Conservation (phyloP, 2,113 vertebrate species). For the Fulica atra region DNA sequence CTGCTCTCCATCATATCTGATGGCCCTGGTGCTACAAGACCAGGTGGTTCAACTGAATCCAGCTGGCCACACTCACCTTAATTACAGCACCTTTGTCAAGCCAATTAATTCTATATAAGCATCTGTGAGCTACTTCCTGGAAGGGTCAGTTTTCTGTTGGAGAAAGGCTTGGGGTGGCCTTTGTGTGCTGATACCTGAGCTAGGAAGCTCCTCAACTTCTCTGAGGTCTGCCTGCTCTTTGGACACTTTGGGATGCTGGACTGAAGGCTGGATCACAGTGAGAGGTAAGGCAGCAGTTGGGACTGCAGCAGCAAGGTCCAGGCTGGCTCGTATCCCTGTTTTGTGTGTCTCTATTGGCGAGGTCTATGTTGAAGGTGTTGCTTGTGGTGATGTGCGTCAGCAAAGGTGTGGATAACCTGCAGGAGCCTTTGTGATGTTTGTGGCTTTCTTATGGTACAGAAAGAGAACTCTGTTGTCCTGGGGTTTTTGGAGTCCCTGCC, state of each 20-base stretch:
- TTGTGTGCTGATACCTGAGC: accelerated
- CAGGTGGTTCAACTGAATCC: neutral
- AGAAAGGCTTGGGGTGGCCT: accelerated
- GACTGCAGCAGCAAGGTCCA: accelerated
- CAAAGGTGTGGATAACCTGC: accelerated
- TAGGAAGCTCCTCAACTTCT: accelerated
- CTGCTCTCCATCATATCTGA: neutral
- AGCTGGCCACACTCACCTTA: neutral
- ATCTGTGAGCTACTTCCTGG: accelerated
- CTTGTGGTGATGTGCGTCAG: accelerated
- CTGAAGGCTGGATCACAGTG: accelerated
- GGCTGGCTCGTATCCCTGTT: accelerated
- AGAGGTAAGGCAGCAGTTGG: accelerated
- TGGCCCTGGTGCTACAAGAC: neutral
- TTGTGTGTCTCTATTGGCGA: accelerated
- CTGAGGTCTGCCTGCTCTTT: neutral
- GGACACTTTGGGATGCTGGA: accelerated
- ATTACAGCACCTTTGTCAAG: neutral
- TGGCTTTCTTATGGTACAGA: neutral
- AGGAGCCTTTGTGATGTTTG: neutral
- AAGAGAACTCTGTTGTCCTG: accelerated
- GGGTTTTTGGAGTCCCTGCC: accelerated
- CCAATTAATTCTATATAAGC: neutral
- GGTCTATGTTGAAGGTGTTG: neutral
- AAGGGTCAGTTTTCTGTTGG: accelerated